These are phyloP conservation scores for Corydoras maculifer DNA, from an alignment of 2,113 vertebrate genomes.

Conservation along the genomic window DNA sequence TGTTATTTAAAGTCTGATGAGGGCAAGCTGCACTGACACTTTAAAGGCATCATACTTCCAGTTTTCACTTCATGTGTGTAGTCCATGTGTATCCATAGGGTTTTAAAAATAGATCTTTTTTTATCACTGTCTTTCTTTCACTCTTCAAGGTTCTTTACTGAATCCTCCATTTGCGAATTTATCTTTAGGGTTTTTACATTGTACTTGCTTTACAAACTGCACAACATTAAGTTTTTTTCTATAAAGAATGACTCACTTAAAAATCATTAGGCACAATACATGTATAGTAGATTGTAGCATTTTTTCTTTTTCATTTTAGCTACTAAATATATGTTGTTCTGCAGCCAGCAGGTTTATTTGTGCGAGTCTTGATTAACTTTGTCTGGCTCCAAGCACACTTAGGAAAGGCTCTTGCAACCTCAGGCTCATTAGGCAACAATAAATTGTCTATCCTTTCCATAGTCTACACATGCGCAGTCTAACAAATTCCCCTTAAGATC, in stretches of 20 bases:
- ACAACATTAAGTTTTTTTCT: no score
- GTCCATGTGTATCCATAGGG: slow-evolving; percentile 13
- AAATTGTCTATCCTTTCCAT: slow-evolving; percentile 31
- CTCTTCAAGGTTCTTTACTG: neutral
- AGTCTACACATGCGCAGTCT: slow-evolving; percentile 39
- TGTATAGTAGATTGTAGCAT: neutral
- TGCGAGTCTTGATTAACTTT: slow-evolving; percentile 41
- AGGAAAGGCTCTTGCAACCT: slow-evolving; percentile 40
- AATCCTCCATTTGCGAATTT: neutral
- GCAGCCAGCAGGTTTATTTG: slow-evolving; percentile 33
- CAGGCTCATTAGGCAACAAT: slow-evolving; percentile 38
- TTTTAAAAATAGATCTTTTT: neutral
- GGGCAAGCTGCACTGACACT: slow-evolving; percentile 16
- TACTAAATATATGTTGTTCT: slow-evolving; percentile 30
- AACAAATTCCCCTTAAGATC: slow-evolving; percentile 43
- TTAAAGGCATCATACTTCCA: slow-evolving; percentile 8
- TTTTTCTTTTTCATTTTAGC: slow-evolving; percentile 1
- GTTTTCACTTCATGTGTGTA: slow-evolving; percentile 22
- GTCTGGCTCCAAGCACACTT: slow-evolving; percentile 47
- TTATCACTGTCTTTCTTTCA: neutral
- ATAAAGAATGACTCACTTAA: slow-evolving; percentile 10
- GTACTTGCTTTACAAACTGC: slow-evolving; percentile 1
- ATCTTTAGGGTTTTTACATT: neutral
- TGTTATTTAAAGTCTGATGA: slow-evolving; percentile 36
- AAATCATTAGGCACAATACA: slow-evolving; percentile 20